Evolutionary conservation across 2,113 vertebrate genomes (phyloP), one percentile per base, ranked within the genome.

Genomic region (Hystrix brachyura): DNA sequence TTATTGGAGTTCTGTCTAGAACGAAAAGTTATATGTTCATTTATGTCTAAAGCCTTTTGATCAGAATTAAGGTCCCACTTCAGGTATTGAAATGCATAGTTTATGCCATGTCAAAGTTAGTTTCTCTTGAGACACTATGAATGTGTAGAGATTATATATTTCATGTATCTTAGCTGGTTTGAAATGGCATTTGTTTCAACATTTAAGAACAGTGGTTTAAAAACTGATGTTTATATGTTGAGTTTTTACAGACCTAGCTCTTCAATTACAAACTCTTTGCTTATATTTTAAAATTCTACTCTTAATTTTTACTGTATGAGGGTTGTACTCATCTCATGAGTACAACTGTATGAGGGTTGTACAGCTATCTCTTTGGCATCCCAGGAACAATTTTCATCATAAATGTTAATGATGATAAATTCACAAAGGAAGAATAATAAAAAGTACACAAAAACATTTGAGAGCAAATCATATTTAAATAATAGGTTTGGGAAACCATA

Each of bases 251-350:
- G 53, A 93, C 25, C 1, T 69, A 64, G 34, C 46, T 62, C 0
- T 91, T 88, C 32, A 51, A 15, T 91, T 89, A 78, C 11, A 86
- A 34, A 74, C 55, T 19, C 80, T 51, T 0, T 38, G 43, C 72
- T 94, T 91, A 78, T 46, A 59, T 86, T 96, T 89, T 90, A 64
- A 95, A 87, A 59, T 78, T 7, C 6, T 55, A 60, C 38, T 95
- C 27, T 93, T 67, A 85, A 65, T 92, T 94, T 96, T 94, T 57
- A 57, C 23, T 84, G 12, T 34, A 27, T n/a, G 2, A 43, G 2
- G 12, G 9, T 48, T 78, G 51, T n/a, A 38, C 43, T n/a, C n/a
- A n/a, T n/a, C n/a, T n/a, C n/a, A n/a, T n/a, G n/a, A n/a, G n/a
- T n/a, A n/a, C n/a, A n/a, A 57, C 23, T 84, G 12, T 34, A 27